phyloP scores from a whole-genome alignment of 2,113 vertebrate genomes.

The Etheostoma spectabile region DNA sequence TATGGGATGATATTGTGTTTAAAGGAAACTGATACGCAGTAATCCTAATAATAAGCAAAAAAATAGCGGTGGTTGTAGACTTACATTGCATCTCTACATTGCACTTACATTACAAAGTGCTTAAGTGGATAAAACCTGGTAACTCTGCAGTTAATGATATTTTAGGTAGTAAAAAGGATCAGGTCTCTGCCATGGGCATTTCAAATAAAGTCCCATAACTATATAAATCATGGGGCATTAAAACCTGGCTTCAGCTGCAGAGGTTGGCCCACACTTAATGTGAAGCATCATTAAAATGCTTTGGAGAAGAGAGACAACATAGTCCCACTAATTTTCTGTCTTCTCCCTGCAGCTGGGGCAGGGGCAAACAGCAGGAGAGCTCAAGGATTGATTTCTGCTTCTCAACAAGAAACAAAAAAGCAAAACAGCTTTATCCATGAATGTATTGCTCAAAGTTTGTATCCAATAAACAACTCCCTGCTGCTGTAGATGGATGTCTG shows the following conservation, averaged over 20 bases:
- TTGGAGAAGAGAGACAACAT: constrained; percentile 54
- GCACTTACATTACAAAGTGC: constrained; percentile 25
- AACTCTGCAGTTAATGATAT: constrained; percentile 27
- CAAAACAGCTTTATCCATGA: constrained; percentile 31
- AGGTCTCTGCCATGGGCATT: constrained; percentile 49
- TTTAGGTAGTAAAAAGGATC: constrained; percentile 53
- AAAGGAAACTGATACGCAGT: constrained; percentile 26
- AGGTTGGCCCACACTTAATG: constrained; percentile 55
- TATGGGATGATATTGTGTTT: constrained; percentile 28
- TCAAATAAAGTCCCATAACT: constrained; percentile 62
- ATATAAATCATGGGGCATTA: constrained; percentile 69
- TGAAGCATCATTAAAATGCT: constrained; percentile 68
- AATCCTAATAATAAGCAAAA: constrained; percentile 18
- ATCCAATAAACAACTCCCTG: constrained; percentile 34
- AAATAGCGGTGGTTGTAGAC: constrained; percentile 22
- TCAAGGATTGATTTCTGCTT: constrained; percentile 37
- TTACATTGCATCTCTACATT: constrained; percentile 37
- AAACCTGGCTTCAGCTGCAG: constrained; percentile 59
- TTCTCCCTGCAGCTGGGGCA: constrained; percentile 31
- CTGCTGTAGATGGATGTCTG: constrained; percentile 28
- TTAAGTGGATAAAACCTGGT: constrained; percentile 23
- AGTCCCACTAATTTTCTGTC: constrained; percentile 62
- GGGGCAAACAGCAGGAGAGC: constrained; percentile 34
- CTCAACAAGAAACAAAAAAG: constrained; percentile 54
- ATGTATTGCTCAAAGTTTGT: constrained; percentile 42